Percentiles rank a stretch among this genome's conserved stretches.
phyloP scores from a whole-genome alignment of 2,888 invertebrate genomes.

The Heteromurus nitidus region DNA sequence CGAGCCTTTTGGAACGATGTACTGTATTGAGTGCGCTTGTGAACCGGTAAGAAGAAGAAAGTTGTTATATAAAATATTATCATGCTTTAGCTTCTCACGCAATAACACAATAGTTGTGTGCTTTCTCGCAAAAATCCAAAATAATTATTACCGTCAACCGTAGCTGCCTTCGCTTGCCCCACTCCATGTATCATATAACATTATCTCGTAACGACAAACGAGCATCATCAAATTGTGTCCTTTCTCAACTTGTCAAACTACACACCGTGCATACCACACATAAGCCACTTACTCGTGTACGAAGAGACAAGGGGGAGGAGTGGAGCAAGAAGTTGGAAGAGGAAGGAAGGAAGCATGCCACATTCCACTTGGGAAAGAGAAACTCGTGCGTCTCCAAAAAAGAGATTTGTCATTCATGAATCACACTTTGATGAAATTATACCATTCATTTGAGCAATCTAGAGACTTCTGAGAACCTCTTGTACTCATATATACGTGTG shows the following conservation, averaged over 20 bases:
- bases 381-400: conserved; percentile 20
- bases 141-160: too few relatives aligned
- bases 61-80: not conserved
- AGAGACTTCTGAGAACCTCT: not conserved
- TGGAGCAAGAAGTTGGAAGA: not conserved
- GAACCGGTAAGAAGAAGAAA: conserved; percentile 85
- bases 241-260: too few relatives aligned
- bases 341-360: conserved; percentile 29
- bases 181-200: too few relatives aligned
- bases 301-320: not conserved
- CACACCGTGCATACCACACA: conserved; percentile 3
- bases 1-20: conserved; percentile 94
- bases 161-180: too few relatives aligned
- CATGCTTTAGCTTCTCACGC: not conserved
- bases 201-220: too few relatives aligned
- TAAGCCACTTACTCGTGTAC: not conserved
- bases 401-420: conserved; percentile 55
- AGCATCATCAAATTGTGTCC: too few relatives aligned
- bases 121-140: too few relatives aligned
- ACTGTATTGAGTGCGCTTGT: conserved; percentile 97
- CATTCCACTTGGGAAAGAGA: conserved; percentile 46
- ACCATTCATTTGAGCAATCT: not conserved
- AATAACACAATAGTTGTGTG: not conserved
- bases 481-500: too few relatives aligned
- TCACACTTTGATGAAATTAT: conserved; percentile 24